These are phyloP conservation scores for Gymnoscopelus microlampas DNA, from an alignment of 2,797 vertebrate genomes.

Conservation along the genomic window DNA sequence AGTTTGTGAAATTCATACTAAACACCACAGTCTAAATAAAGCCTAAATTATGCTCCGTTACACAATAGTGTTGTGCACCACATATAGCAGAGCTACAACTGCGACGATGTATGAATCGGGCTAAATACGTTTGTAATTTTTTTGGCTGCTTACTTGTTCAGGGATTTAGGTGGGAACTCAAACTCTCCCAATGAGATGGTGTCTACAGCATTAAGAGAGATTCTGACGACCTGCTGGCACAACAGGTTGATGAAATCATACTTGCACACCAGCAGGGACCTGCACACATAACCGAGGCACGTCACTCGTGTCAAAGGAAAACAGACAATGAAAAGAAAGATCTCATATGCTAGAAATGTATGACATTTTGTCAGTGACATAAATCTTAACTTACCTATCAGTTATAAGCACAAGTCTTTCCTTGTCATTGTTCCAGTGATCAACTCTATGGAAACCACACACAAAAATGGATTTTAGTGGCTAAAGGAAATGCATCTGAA, in stretches of 20 bases:
- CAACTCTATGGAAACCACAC: conserved; percentile 81
- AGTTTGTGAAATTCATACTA: no score
- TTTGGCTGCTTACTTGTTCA: conserved; percentile 87
- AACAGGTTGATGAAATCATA: conserved; percentile 96
- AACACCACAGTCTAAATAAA: no score
- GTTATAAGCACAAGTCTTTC: conserved; percentile 94
- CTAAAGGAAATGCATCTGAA: neutral
- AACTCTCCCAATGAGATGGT: conserved; percentile 94
- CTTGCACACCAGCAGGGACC: conserved; percentile 94
- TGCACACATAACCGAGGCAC: conserved; percentile 40
- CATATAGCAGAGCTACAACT: no score
- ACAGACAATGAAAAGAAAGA: neutral
- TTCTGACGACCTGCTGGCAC: conserved; percentile 92
- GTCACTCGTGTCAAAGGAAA: neutral
- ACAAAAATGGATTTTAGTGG: neutral
- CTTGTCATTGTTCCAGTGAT: conserved; percentile 98
- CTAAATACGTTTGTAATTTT: neutral
- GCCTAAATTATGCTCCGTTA: no score
- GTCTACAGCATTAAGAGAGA: conserved; percentile 89
- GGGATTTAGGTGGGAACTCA: conserved; percentile 92
- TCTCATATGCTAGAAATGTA: neutral
- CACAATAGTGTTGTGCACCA: no score
- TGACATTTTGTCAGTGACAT: neutral
- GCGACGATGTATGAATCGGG: no score
- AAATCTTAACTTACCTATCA: conserved; percentile 78